Evolutionary conservation across 2,888 invertebrate species (phyloP), one percentile per base, ranked within the genome.

Genomic region (Sacculina carcini): DNA sequence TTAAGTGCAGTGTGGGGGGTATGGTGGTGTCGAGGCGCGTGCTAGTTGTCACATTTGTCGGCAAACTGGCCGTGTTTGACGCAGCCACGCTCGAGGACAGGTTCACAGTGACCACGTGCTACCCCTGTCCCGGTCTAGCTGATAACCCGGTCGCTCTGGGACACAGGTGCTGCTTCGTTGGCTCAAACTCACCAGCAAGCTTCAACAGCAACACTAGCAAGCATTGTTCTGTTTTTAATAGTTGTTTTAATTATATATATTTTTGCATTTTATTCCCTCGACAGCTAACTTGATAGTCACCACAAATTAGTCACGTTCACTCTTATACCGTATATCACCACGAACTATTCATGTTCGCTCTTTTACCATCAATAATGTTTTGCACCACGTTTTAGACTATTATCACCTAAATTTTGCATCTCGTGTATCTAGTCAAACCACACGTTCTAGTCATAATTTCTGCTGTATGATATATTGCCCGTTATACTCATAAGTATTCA

Each of bases 41-140:
- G 10, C 73, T 94, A 46, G 82, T 83, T 16, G 78, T 87, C 3
- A 79, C 85, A 0, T 90, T 92, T 66, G 72, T 78, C 48, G 90
- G 90, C 67, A 77, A 81, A 54, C 79, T 92, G 58, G 85, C 87
- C 0, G 79, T 90, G 12, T 87, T 90, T 65, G 87, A 89, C 68
- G 80, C 87, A 3, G 76, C 78, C 56, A 81, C 79, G 0, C 71
- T 92, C 47, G 87, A 87, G 61, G 86, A 87, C 65, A 72, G 79
- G 38, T 71, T 86, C 60, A 79, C 83, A 14, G 76, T 92, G 47
- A 87, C 86, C 48, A 83, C 86, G 28, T 90, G 92, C 65, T 68
- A 61, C 56, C 65, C 65, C 3, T 84, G 78, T 66, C 78, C 84
- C 29, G 65, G 67, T 12, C 80, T 82, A 71, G 5, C 86, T 69